Conservation (phyloP, 2,113 vertebrate genomes). For the Oreochromis aureus region DNA sequence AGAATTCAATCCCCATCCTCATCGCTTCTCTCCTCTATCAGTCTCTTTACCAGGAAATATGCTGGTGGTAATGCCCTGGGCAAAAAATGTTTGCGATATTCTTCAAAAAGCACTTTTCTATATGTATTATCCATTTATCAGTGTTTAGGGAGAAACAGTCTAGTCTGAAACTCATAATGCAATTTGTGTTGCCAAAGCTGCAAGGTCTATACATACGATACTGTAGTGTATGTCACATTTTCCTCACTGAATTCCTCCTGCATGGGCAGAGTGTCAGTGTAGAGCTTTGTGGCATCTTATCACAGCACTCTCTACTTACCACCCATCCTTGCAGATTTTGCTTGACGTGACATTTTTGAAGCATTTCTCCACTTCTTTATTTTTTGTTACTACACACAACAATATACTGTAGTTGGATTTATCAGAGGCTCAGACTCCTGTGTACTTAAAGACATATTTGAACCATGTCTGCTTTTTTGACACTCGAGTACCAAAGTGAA, state of each 20-base stretch:
- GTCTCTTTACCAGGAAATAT: neutral
- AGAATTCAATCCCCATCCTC: neutral
- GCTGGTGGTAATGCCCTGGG: conserved; percentile 9
- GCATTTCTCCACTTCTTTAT: neutral
- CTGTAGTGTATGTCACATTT: neutral
- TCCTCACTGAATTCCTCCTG: neutral
- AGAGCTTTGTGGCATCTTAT: neutral
- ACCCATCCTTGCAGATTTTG: neutral
- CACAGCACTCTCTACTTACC: neutral
- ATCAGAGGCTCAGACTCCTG: neutral
- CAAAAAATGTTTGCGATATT: conserved; percentile 1
- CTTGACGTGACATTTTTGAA: neutral
- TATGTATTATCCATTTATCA: neutral
- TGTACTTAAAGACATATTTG: neutral
- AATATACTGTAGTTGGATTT: neutral
- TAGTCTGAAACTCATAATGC: neutral
- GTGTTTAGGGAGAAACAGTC: neutral
- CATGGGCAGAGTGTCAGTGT: neutral
- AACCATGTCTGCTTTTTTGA: neutral
- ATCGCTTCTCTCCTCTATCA: neutral
- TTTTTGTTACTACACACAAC: neutral
- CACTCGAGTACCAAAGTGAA: neutral
- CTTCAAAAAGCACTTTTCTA: neutral
- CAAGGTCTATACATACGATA: neutral
- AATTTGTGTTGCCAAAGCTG: neutral